Conservation (phyloP, 2,888 invertebrate genomes). For the Catocala sponsa region DNA sequence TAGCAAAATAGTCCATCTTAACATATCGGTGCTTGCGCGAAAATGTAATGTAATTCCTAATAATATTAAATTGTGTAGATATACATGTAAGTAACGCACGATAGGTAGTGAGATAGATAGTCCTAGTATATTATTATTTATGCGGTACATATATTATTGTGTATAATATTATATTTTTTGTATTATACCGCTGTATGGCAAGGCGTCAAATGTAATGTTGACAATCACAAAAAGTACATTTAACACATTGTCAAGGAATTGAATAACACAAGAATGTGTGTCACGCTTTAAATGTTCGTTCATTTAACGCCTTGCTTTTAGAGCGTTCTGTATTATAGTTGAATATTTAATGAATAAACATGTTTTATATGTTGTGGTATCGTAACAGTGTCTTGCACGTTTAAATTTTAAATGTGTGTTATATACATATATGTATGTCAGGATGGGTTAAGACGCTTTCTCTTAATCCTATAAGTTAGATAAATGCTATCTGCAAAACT, state of each 20-base stretch:
- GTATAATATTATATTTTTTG: conserved; percentile 38
- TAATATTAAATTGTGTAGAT: conserved; percentile 66
- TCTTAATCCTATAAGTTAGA: not conserved
- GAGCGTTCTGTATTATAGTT: conserved; percentile 3
- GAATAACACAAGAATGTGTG: not conserved
- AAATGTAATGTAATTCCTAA: conserved; percentile 74
- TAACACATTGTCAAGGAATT: conserved; percentile 9
- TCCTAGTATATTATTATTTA: conserved; percentile 40
- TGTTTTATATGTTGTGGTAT: conserved; percentile 17
- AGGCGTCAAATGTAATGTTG: conserved; percentile 15
- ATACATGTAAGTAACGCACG: conserved; percentile 58
- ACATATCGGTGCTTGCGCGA: conserved; percentile 87
- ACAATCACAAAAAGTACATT: not conserved
- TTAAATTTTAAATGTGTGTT: conserved; percentile 5
- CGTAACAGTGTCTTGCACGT: conserved; percentile 6
- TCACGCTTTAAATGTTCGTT: not conserved
- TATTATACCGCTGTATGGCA: conserved; percentile 18
- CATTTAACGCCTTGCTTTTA: conserved; percentile 20
- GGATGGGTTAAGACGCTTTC: not conserved
- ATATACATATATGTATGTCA: not conserved
- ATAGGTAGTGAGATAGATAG: conserved; percentile 61
- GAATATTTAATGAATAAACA: conserved; percentile 25
- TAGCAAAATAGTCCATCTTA: conserved; percentile 79
- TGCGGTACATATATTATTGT: conserved; percentile 27
- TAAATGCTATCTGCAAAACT: not conserved